Conservation (phyloP, 2,797 vertebrate species). For the Dicrostonyx torquatus region DNA sequence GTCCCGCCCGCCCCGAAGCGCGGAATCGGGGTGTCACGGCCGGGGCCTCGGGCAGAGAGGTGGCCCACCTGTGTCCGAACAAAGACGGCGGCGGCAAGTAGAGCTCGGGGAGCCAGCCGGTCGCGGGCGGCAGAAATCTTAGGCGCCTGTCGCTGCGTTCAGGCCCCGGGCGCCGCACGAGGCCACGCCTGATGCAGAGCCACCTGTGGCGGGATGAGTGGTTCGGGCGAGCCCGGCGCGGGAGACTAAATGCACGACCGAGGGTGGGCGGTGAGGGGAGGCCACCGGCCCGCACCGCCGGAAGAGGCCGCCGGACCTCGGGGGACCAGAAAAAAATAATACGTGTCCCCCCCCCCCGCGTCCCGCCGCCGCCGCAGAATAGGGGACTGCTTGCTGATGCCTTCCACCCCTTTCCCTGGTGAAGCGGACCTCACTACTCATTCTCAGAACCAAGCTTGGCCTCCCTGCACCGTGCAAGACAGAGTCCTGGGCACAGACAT, state of each 20-base stretch:
- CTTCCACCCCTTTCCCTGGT: neutral
- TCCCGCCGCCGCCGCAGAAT: neutral
- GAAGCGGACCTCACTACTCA: neutral
- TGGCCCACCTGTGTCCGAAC: conserved; percentile 5
- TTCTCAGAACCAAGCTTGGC: neutral
- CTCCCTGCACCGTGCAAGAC: neutral
- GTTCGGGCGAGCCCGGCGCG: neutral
- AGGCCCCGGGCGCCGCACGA: neutral
- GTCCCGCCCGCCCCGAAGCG: neutral
- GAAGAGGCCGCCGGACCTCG: conserved; percentile 23
- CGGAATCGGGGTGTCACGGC: neutral
- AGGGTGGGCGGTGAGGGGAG: conserved; percentile 33
- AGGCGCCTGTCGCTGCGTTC: neutral
- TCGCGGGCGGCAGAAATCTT: neutral
- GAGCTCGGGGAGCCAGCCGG: neutral
- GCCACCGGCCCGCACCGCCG: neutral
- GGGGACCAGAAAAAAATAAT: neutral
- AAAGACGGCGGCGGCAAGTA: conserved; percentile 42
- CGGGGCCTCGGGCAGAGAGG: neutral
- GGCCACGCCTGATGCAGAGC: neutral
- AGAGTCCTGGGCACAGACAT: neutral
- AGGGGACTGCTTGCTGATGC: neutral
- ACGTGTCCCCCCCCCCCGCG: neutral
- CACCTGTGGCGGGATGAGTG: neutral
- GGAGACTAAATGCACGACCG: neutral